Evolutionary conservation across 2,113 vertebrate species (phyloP).

Genomic region (Stegastes partitus): DNA sequence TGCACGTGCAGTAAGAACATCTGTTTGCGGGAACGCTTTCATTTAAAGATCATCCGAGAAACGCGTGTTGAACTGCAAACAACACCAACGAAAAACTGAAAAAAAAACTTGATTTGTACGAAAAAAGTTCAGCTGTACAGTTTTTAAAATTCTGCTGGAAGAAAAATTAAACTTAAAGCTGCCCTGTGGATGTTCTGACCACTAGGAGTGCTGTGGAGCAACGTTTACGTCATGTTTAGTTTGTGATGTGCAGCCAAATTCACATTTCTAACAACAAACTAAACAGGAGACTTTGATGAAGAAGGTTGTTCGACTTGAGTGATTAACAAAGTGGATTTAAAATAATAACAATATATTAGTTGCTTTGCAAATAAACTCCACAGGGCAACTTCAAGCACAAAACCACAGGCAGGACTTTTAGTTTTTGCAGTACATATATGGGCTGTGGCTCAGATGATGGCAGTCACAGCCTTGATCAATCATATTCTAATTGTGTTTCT

Average conservation of each 20-base stretch:
- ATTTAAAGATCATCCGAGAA: too few relatives aligned
- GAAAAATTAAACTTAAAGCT: neutral
- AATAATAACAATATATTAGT: neutral
- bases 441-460: neutral
- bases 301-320: neutral
- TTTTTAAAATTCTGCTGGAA: too few relatives aligned
- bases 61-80: too few relatives aligned
- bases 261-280: neutral
- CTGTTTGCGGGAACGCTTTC: neutral
- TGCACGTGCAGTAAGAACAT: neutral
- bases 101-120: too few relatives aligned
- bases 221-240: too few relatives aligned
- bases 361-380: neutral
- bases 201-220: neutral
- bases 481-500: slow-evolving; percentile 37
- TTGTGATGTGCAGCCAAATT: neutral
- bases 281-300: neutral
- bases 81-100: too few relatives aligned
- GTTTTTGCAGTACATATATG: neutral
- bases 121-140: too few relatives aligned
- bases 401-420: neutral
- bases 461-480: neutral
- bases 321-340: neutral
- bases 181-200: neutral
- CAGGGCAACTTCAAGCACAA: neutral